Evolutionary conservation across 1,140 invertebrate species (phyloP).

Genomic region (Drosophila kohkoa): DNA sequence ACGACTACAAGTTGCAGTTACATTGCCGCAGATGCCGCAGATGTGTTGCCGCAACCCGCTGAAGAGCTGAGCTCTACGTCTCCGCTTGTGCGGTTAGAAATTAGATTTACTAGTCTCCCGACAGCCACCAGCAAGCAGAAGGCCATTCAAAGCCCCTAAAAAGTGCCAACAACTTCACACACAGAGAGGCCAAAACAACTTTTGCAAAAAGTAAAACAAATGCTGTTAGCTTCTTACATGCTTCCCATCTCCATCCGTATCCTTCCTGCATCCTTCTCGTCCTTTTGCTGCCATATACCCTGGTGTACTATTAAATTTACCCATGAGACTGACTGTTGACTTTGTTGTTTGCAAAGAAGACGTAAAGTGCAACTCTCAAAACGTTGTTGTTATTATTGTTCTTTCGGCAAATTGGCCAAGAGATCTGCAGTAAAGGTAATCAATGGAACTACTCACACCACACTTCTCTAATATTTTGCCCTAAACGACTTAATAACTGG

Average conservation of each 20-base stretch:
- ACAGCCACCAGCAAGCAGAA: conserved; percentile 31
- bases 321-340: conserved; percentile 72
- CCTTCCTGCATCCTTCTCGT: not conserved
- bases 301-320: conserved; percentile 72
- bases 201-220: conserved; percentile 72
- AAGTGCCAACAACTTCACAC: conserved; percentile 69
- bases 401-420: conserved; percentile 56
- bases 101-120: conserved; percentile 78
- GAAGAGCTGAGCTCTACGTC: not conserved
- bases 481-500: conserved; percentile 71
- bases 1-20: conserved; percentile 63
- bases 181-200: conserved; percentile 46
- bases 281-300: conserved; percentile 50
- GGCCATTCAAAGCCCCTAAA: conserved; percentile 54
- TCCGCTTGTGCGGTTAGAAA: conserved; percentile 65
- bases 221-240: conserved; percentile 51
- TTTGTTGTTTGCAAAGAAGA: conserved; percentile 53
- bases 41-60: conserved; percentile 20
- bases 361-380: conserved; percentile 35
- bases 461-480: conserved; percentile 51
- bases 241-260: not conserved
- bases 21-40: conserved; percentile 37
- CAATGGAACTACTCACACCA: conserved; percentile 43
- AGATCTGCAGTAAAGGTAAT: conserved; percentile 50
- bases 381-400: conserved; percentile 23